Conservation (phyloP, 2,113 vertebrate genomes). For the Passer domesticus region DNA sequence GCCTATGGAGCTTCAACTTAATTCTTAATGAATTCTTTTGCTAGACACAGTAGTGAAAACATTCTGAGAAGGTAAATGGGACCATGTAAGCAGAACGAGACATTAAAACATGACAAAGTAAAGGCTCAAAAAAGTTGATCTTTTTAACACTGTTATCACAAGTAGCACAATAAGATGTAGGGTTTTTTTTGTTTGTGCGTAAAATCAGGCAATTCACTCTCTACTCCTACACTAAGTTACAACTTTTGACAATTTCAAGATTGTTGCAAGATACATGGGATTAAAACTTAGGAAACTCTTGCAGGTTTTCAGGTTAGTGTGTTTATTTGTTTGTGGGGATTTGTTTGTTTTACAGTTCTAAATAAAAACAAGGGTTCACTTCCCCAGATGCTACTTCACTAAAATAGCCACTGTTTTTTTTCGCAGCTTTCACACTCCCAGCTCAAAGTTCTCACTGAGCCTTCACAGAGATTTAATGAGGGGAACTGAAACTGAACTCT, state of each 20-base stretch:
- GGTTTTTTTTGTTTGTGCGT: not conserved
- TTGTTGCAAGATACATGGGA: not conserved
- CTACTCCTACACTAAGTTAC: not conserved
- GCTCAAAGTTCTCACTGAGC: not conserved
- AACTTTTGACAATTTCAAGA: not conserved
- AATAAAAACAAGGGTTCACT: not conserved
- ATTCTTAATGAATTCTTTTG: not conserved
- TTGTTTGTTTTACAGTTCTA: not conserved
- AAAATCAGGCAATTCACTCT: not conserved
- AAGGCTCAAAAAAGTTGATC: not conserved
- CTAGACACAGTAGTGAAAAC: not conserved
- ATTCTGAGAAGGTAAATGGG: not conserved
- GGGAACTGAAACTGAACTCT: not conserved
- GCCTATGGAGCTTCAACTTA: not conserved
- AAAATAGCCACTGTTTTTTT: not conserved
- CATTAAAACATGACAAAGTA: not conserved
- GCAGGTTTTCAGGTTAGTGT: not conserved
- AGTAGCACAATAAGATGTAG: not conserved
- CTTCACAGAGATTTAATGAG: not conserved
- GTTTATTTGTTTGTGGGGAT: not conserved
- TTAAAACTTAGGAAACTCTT: not conserved
- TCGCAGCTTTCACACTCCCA: not conserved
- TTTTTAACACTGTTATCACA: not conserved
- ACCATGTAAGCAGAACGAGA: not conserved
- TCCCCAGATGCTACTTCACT: not conserved